These are phyloP conservation scores for Colaptes auratus DNA, from an alignment of 2,113 vertebrate species.

Conservation along the genomic window DNA sequence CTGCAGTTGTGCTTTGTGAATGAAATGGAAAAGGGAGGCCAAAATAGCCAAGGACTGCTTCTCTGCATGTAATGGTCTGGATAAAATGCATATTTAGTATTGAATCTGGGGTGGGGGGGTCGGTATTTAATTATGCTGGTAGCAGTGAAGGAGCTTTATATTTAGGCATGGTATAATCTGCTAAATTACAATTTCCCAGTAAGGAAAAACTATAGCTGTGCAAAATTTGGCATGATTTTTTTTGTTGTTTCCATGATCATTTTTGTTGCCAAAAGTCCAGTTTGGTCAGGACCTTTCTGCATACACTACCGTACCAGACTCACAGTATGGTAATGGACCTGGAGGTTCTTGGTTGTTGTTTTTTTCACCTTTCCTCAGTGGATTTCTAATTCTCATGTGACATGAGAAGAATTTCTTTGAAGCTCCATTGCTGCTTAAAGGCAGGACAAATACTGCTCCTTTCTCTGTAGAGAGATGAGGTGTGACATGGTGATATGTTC, in stretches of 20 bases:
- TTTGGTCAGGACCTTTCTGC: neutral
- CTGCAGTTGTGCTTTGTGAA: neutral
- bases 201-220: neutral
- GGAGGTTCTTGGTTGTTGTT: neutral
- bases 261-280: neutral
- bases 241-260: neutral
- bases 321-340: neutral
- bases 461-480: neutral
- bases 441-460: neutral
- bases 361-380: neutral
- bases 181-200: neutral
- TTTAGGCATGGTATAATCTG: neutral
- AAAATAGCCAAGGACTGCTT: neutral
- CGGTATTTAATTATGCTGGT: neutral
- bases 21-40: neutral
- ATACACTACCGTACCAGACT: rapidly evolving
- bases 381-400: neutral
- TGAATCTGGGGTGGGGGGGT: neutral
- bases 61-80: neutral
- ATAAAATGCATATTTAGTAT: neutral
- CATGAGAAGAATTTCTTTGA: neutral
- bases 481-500: rapidly evolving
- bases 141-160: neutral
- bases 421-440: neutral
- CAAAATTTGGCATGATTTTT: neutral